Base-by-base conservation (phyloP, 2,113 vertebrate genomes). In the Tetrax tetrax region DNA sequence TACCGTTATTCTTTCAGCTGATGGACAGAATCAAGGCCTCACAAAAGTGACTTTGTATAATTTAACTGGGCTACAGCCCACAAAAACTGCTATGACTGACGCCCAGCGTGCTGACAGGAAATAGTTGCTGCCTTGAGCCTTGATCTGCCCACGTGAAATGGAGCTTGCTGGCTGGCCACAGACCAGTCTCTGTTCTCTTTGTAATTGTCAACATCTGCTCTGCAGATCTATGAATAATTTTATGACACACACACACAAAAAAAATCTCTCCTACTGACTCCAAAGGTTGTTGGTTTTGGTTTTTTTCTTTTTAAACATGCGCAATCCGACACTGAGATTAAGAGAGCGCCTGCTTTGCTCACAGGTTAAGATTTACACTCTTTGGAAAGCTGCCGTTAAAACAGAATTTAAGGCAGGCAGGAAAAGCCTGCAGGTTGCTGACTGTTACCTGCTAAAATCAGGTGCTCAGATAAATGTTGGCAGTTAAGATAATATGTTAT, bases 171-270 rank as follows among this genome's bases (percentile, higher is more conserved):
- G 75, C 93, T 71, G 82, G 96, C 97, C 97, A 98, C 96, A 97
- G 96, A 96, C 76, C 47, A 4, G 87, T 96, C 97, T 97, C 95
- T 96, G 96, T 97, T 97, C 97, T 70, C 48, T 43, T 53, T 51
- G 48, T 97, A 95, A 97, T 94, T 93, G 93, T 96, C 97, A 96
- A 95, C 97, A 97, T 96, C 97, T 97, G 97, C 96, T 96, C 56
- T 25, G 87, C 95, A 98, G 93, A 98, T 93, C 95, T 90, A 96
- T 81, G 91, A 95, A 96, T 95, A 94, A 96, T 91, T 96, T 95
- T 92, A 95, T 93, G 74, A 92, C 80, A 91, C 72, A 70, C 24
- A 74, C 21, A 81, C 41, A 23, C 28, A 45, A 71, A 38, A 86
- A 77, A 84, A 56, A 70, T 51, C 82, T 83, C 87, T 70, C 78